Evolutionary conservation across 2,888 invertebrate species (phyloP).

Genomic region (Eilema griseolum): DNA sequence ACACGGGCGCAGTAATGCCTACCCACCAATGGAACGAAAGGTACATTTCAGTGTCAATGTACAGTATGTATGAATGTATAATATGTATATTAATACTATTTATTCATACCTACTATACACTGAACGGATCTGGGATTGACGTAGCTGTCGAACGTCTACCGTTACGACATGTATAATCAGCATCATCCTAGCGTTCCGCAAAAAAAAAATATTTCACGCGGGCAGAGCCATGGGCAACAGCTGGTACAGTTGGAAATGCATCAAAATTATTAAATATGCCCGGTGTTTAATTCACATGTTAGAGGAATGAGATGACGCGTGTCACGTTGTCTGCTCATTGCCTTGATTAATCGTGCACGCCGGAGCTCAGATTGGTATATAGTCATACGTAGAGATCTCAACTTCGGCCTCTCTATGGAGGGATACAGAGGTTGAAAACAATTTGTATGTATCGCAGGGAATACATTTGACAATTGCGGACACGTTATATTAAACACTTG

Average conservation of each 20-base stretch:
- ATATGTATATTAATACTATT: too few species aligned
- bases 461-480: not conserved
- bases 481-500: not conserved
- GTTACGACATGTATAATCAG: too few species aligned
- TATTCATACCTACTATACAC: too few species aligned
- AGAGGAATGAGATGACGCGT: constrained; percentile 27
- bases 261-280: not conserved
- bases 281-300: constrained; percentile 4
- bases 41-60: too few species aligned
- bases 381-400: constrained; percentile 45
- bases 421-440: constrained; percentile 52
- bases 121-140: too few species aligned
- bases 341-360: constrained; percentile 56
- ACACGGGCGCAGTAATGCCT: too few species aligned
- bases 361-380: constrained; percentile 60
- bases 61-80: too few species aligned
- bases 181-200: not conserved
- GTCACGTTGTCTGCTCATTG: constrained; percentile 44
- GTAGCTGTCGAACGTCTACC: too few species aligned
- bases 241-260: not conserved
- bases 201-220: not conserved
- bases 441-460: constrained; percentile 6
- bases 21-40: too few species aligned
- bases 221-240: not conserved
- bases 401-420: constrained; percentile 41